Conservation (phyloP, 2,888 invertebrate species). For the Sinopyrophorus schimmeli region DNA sequence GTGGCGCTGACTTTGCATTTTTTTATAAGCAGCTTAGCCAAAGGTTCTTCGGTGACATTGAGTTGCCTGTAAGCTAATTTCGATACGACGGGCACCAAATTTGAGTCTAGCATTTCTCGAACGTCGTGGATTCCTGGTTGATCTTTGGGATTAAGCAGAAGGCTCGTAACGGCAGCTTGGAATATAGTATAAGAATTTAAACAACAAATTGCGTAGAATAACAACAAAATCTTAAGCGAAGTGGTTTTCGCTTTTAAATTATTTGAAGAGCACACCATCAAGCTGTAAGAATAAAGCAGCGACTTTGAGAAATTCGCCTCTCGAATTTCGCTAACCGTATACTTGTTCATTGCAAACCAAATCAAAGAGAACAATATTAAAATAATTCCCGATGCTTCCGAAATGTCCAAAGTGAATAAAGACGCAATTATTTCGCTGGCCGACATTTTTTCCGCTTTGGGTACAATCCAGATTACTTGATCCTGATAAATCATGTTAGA, state of each 20-base stretch:
- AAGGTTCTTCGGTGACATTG: not conserved
- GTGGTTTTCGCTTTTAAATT: not conserved
- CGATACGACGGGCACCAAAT: not conserved
- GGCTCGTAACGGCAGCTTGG: not conserved
- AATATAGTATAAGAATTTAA: not conserved
- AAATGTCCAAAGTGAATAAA: not conserved
- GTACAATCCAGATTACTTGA: slow-evolving; percentile 4
- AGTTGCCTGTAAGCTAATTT: slow-evolving; percentile 4
- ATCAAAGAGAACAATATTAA: too few relatives aligned
- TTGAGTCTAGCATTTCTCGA: not conserved
- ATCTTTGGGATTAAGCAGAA: not conserved
- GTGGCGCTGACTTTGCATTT: not conserved
- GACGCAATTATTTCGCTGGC: not conserved
- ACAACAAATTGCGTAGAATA: not conserved
- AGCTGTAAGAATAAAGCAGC: not conserved
- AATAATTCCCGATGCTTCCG: too few relatives aligned
- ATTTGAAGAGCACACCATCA: not conserved
- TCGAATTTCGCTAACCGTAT: too few relatives aligned
- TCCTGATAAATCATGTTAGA: slow-evolving; percentile 8
- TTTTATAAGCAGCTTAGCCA: not conserved
- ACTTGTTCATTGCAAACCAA: too few relatives aligned
- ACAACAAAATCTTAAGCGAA: not conserved
- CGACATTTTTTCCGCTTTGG: slow-evolving; percentile 1
- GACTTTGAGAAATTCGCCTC: not conserved
- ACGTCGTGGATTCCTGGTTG: slow-evolving; percentile 2